Percentiles rank a stretch among this genome's conserved stretches.
Conservation (phyloP, 2,797 vertebrate genomes). For the Sebastes diaconus region DNA sequence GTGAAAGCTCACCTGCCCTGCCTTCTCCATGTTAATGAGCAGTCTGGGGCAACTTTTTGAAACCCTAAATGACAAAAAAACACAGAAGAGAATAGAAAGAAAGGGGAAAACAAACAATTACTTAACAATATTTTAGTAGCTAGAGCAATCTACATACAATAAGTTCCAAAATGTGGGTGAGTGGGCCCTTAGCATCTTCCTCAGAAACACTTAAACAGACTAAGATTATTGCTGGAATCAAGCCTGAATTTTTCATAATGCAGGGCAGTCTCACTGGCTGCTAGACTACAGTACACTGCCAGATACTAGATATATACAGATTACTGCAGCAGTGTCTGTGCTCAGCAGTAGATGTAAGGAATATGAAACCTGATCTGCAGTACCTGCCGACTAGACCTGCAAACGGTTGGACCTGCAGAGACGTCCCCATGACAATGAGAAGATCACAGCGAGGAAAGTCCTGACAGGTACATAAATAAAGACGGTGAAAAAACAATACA, state of each 20-base stretch:
- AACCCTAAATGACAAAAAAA: constrained; percentile 77
- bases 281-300: not conserved
- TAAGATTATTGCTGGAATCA: not conserved
- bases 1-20: constrained; percentile 83
- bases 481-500: not conserved
- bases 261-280: not conserved
- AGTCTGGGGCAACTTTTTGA: constrained; percentile 88
- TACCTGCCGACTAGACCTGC: constrained; percentile 91
- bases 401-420: constrained; percentile 93
- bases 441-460: constrained; percentile 91
- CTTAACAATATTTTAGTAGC: not conserved
- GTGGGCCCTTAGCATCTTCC: not conserved
- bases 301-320: not conserved
- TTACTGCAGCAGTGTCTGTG: not conserved
- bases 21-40: constrained; percentile 93
- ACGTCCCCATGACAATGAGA: constrained; percentile 93
- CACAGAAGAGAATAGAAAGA: not conserved
- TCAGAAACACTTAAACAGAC: not conserved
- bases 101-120: not conserved
- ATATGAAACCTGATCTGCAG: not conserved
- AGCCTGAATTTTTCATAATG: not conserved
- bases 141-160: not conserved
- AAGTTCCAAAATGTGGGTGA: not conserved
- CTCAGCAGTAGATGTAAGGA: not conserved
- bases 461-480: constrained; percentile 61